A percentile compares a stretch with the other conserved stretches of the same genome.
Conservation (phyloP, 1,140 invertebrate genomes). For the Drosophila orena region DNA sequence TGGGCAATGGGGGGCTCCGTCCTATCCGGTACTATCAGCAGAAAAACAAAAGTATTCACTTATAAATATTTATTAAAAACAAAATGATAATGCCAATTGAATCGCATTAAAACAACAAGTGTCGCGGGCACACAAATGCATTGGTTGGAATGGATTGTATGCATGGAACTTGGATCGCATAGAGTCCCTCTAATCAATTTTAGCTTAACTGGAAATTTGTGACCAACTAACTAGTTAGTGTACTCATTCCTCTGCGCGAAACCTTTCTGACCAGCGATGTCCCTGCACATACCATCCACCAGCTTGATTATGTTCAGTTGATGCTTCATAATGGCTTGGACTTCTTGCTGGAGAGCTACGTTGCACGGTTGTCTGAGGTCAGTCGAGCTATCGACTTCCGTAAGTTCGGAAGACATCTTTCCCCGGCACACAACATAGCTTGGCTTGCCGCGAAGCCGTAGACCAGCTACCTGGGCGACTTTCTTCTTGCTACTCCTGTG, state of each 20-base stretch:
- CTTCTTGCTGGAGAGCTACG: background rate
- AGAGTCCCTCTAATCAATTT: background rate
- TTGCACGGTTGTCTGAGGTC: background rate
- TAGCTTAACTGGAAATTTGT: background rate
- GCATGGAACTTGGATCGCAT: background rate
- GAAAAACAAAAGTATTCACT: slow-evolving; percentile 30
- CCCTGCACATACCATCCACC: background rate
- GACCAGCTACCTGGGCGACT: background rate
- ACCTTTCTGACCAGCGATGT: background rate
- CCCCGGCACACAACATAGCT: slow-evolving; percentile 8
- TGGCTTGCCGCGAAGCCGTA: slow-evolving; percentile 8
- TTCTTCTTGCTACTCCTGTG: background rate
- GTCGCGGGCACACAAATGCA: background rate
- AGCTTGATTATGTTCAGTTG: slow-evolving; percentile 6
- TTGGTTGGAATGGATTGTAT: background rate
- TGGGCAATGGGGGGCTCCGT: background rate
- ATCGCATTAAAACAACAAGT: slow-evolving; percentile 8
- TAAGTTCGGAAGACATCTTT: background rate
- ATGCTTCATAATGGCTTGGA: slow-evolving; percentile 6
- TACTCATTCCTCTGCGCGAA: background rate
- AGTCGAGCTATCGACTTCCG: background rate
- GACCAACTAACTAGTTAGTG: background rate
- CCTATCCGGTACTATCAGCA: slow-evolving; percentile 25
- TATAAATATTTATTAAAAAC: slow-evolving; percentile 25
- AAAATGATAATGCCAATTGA: slow-evolving; percentile 26